Percentiles rank a stretch among this genome's conserved stretches.
Conservation (phyloP, 2,797 vertebrate species). For the Acanthurus tractus region DNA sequence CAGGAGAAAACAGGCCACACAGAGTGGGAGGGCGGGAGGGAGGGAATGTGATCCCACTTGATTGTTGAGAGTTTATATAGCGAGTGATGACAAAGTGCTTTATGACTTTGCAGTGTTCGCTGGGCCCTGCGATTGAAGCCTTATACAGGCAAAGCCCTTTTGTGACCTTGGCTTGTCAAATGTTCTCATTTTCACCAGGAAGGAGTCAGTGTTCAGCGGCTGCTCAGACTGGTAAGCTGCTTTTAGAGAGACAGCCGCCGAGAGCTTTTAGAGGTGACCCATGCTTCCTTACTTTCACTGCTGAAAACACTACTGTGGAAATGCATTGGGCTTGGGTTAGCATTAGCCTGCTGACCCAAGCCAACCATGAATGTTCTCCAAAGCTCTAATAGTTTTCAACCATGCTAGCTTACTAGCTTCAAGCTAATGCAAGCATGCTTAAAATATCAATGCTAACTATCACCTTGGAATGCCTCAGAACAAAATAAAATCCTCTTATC, state of each 20-base stretch:
- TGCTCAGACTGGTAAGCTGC: slow-evolving; percentile 62
- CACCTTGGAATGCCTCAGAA: too few species aligned
- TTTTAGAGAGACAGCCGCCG: slow-evolving; percentile 65
- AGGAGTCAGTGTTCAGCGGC: slow-evolving; percentile 70
- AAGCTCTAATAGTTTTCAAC: background rate
- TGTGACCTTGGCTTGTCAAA: slow-evolving; percentile 83
- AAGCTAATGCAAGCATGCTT: too few species aligned
- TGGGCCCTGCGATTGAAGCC: slow-evolving; percentile 73
- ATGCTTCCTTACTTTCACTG: slow-evolving; percentile 41
- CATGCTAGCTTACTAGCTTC: background rate
- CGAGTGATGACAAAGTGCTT: slow-evolving; percentile 87
- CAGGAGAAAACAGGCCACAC: slow-evolving; percentile 79
- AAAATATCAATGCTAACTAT: too few species aligned
- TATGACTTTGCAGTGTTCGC: slow-evolving; percentile 80
- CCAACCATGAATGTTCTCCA: slow-evolving; percentile 7
- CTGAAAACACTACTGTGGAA: slow-evolving; percentile 41
- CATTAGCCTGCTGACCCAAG: background rate
- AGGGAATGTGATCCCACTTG: slow-evolving; percentile 82
- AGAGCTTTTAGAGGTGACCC: slow-evolving; percentile 69
- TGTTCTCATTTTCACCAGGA: slow-evolving; percentile 79
- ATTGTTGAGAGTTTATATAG: slow-evolving; percentile 87
- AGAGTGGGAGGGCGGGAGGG: slow-evolving; percentile 62
- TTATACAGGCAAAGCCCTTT: slow-evolving; percentile 72
- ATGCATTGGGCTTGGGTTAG: slow-evolving; percentile 38
- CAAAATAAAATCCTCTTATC: too few species aligned